A percentile compares a stretch with the other conserved stretches of the same genome.
Conservation (phyloP, 2,113 vertebrate species). For the Alethe diademata region DNA sequence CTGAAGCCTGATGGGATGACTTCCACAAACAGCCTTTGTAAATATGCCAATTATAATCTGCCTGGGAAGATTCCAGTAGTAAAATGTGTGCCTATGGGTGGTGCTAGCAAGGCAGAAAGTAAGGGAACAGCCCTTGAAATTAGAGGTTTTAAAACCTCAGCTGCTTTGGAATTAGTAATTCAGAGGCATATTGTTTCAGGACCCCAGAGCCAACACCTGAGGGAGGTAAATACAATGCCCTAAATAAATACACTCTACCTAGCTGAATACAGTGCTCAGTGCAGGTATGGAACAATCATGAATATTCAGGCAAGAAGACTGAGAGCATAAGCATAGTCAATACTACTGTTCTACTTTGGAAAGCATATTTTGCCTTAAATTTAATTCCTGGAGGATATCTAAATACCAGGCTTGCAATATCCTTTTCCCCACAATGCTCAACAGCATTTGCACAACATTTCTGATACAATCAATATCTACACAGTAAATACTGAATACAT, state of each 20-base stretch:
- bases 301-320: not conserved
- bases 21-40: constrained; percentile 3
- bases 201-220: not conserved
- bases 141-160: not conserved
- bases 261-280: not conserved
- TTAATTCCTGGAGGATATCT: not conserved
- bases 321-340: not conserved
- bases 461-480: not conserved
- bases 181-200: not conserved
- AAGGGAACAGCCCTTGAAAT: not conserved
- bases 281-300: not conserved
- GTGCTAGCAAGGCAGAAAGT: not conserved
- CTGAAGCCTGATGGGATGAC: not conserved
- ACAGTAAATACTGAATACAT: not conserved
- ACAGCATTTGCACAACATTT: not conserved
- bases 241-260: not conserved
- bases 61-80: constrained; percentile 12
- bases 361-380: not conserved
- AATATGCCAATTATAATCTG: constrained; percentile 14
- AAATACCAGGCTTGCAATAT: not conserved
- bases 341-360: not conserved
- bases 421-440: not conserved
- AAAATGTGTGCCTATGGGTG: not conserved
- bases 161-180: not conserved
- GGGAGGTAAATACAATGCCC: not conserved